Evolutionary conservation across 1,140 invertebrate genomes (phyloP).

Genomic region (Caenorhabditis remanei): DNA sequence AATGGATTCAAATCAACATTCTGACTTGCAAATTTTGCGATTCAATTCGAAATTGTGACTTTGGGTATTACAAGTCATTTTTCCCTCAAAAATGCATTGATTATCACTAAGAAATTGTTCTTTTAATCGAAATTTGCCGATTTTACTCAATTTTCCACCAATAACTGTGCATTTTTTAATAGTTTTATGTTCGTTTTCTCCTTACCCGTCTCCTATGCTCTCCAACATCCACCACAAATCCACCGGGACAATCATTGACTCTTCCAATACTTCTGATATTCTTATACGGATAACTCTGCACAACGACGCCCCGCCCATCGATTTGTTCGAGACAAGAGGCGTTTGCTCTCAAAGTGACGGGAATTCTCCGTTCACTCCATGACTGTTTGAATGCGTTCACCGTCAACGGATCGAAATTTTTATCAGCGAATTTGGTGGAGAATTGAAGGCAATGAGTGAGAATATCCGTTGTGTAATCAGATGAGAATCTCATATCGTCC

Average conservation of each 20-base stretch:
- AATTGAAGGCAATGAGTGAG: slow-evolving; percentile 91
- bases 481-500: slow-evolving; percentile 96
- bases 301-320: slow-evolving; percentile 82
- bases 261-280: slow-evolving; percentile 87
- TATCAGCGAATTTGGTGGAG: slow-evolving; percentile 72
- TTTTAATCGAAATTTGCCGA: slow-evolving; percentile 26
- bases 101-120: too few species aligned
- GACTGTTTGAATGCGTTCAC: slow-evolving; percentile 93
- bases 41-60: too few species aligned
- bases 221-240: slow-evolving; percentile 84
- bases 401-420: slow-evolving; percentile 79
- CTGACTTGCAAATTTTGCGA: too few species aligned
- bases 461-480: slow-evolving; percentile 91
- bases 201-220: slow-evolving; percentile 73
- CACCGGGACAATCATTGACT: slow-evolving; percentile 82
- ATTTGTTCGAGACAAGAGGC: slow-evolving; percentile 90
- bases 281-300: slow-evolving; percentile 92
- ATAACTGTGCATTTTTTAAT: too few species aligned
- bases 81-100: too few species aligned
- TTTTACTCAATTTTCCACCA: neutral
- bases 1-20: too few species aligned
- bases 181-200: too few species aligned
- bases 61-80: too few species aligned
- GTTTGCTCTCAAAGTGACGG: slow-evolving; percentile 89
- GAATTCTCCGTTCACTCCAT: slow-evolving; percentile 91